Evolutionary conservation across 2,797 vertebrate genomes (phyloP).

Genomic region (Craterocephalus amniculus): DNA sequence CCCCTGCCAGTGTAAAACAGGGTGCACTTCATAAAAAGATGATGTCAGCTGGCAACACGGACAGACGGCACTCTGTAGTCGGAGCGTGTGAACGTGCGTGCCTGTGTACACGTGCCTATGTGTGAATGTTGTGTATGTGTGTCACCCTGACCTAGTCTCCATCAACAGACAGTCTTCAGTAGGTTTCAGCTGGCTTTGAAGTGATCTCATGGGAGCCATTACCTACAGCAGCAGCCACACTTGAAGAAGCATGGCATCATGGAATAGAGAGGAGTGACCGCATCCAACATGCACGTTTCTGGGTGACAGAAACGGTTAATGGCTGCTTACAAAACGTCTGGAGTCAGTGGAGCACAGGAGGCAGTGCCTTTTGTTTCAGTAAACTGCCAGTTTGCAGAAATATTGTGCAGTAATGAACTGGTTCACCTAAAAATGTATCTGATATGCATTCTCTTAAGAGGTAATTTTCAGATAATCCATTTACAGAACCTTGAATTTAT

Average conservation of each 20-base stretch:
- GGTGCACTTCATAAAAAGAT: constrained; percentile 72
- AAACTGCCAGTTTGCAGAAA: constrained; percentile 4
- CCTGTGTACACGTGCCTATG: constrained; percentile 33
- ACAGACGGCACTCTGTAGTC: constrained; percentile 70
- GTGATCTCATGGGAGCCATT: constrained; percentile 72
- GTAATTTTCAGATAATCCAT: too few species aligned
- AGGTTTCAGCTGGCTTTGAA: constrained; percentile 66
- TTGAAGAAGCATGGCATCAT: constrained; percentile 69
- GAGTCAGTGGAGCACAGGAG: constrained; percentile 4
- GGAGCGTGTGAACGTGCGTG: constrained; percentile 31
- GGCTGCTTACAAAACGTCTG: constrained; percentile 41
- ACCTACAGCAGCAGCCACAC: constrained; percentile 46
- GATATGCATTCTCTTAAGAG: too few species aligned
- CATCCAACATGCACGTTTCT: constrained; percentile 56
- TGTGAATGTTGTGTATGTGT: constrained; percentile 72
- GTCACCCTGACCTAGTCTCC: constrained; percentile 61
- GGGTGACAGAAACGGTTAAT: constrained; percentile 49
- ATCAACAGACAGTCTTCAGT: constrained; percentile 63
- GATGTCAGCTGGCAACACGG: constrained; percentile 73
- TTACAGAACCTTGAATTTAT: too few species aligned
- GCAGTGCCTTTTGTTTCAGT: background rate
- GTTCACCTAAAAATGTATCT: background rate
- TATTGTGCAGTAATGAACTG: background rate
- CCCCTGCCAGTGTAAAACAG: constrained; percentile 69
- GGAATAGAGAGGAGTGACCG: constrained; percentile 61